Percentiles rank a stretch among this genome's conserved stretches.
These are phyloP conservation scores for Rhizoglyphus robini DNA, from an alignment of 1,140 invertebrate genomes.

Conservation along the genomic window DNA sequence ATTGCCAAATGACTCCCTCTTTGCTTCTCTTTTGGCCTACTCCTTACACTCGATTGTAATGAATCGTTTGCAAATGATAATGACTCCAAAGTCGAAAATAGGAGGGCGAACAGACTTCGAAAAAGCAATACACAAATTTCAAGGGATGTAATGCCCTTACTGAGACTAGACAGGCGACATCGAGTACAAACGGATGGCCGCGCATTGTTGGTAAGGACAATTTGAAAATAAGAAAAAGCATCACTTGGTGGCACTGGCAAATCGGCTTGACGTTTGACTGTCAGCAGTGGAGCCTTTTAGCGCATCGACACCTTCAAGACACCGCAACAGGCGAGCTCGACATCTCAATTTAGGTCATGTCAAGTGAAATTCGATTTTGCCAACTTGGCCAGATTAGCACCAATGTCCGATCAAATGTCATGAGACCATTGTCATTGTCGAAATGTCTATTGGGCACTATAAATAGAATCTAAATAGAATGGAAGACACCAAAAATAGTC, in stretches of 20 bases:
- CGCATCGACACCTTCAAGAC: not conserved
- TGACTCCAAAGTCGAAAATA: not conserved
- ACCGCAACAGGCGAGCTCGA: not conserved
- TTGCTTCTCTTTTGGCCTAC: not conserved
- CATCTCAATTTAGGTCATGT: not conserved
- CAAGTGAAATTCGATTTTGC: not conserved
- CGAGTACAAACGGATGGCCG: too few species aligned
- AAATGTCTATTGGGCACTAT: not conserved
- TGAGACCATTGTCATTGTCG: not conserved
- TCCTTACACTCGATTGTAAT: not conserved
- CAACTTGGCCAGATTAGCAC: not conserved
- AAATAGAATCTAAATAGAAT: not conserved
- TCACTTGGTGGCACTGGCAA: too few species aligned
- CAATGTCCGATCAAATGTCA: not conserved
- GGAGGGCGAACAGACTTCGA: too few species aligned
- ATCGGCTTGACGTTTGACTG: too few species aligned
- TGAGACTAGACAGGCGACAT: too few species aligned
- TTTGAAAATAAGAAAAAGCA: too few species aligned
- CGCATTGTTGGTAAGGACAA: too few species aligned
- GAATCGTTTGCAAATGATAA: conserved; percentile 9
- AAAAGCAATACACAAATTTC: too few species aligned
- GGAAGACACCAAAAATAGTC: not conserved
- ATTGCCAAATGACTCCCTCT: not conserved
- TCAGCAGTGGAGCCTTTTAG: not conserved
- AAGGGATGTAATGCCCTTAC: too few species aligned